phyloP scores from a whole-genome alignment of 2,113 vertebrate species.

The Xenotilapia longispinis region DNA sequence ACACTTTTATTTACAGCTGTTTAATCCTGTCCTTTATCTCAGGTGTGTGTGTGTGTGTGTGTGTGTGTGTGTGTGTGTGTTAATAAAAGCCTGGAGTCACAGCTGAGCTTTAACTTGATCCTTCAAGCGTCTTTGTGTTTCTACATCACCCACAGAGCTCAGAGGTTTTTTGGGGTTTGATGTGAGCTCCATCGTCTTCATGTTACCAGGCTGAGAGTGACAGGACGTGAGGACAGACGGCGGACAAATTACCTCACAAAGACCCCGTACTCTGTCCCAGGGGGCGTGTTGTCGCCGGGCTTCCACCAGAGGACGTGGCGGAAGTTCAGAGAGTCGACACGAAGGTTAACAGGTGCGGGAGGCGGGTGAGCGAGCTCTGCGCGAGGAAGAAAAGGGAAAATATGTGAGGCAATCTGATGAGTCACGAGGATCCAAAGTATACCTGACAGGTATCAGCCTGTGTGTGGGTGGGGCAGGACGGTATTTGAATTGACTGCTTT shows the following conservation, averaged over 20 bases:
- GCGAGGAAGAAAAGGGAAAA: not conserved
- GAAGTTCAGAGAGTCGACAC: constrained; percentile 23
- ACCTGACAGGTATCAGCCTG: not conserved
- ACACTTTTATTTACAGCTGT: not conserved
- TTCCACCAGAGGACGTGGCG: constrained; percentile 36
- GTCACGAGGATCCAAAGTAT: not conserved
- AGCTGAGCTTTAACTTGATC: not conserved
- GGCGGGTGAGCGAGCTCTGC: not conserved
- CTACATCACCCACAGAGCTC: not conserved
- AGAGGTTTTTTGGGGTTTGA: not conserved
- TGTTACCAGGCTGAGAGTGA: not conserved
- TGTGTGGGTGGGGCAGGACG: not conserved
- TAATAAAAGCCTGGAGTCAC: not conserved
- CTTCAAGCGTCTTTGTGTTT: not conserved
- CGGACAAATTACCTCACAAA: not conserved
- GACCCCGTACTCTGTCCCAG: constrained; percentile 9
- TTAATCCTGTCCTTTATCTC: not conserved
- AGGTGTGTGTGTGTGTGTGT: not conserved
- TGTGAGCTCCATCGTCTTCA: not conserved
- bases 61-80: not conserved
- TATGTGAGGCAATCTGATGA: not conserved
- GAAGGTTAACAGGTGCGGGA: not conserved
- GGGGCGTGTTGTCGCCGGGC: constrained; percentile 23
- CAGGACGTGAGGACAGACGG: not conserved
- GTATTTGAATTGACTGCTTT: not conserved